These are phyloP conservation scores for Morone saxatilis DNA, from an alignment of 2,113 vertebrate species.

Conservation along the genomic window DNA sequence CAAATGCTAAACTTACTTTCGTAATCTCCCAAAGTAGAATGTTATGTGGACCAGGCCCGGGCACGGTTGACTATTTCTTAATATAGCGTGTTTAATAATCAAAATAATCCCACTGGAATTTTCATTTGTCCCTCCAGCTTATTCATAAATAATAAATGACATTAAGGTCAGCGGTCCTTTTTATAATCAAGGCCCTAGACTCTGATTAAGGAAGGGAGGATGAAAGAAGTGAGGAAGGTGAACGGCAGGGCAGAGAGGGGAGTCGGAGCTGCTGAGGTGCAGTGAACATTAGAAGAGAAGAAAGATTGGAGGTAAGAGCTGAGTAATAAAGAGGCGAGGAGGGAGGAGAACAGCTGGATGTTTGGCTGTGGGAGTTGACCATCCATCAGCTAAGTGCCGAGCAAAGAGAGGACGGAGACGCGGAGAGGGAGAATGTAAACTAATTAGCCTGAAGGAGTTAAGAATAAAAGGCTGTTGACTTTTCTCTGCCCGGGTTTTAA, in stretches of 20 bases:
- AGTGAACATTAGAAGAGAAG: slow-evolving; percentile 6
- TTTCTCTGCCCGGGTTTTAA: slow-evolving; percentile 25
- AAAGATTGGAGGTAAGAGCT: slow-evolving; percentile 22
- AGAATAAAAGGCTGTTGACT: slow-evolving; percentile 74
- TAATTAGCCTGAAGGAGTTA: slow-evolving; percentile 67
- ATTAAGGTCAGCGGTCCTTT: not conserved
- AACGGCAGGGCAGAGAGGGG: slow-evolving; percentile 21
- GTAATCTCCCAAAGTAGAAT: not conserved
- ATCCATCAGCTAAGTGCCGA: slow-evolving; percentile 54
- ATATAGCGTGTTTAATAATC: not conserved
- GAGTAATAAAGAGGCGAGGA: slow-evolving; percentile 44
- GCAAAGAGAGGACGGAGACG: slow-evolving; percentile 47
- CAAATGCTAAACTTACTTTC: not conserved
- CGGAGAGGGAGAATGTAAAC: slow-evolving; percentile 57
- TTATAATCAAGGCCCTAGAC: not conserved
- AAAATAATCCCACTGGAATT: not conserved
- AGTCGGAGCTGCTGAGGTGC: slow-evolving; percentile 5
- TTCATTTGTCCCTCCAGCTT: not conserved
- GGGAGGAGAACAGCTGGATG: slow-evolving; percentile 59
- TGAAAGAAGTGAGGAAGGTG: slow-evolving; percentile 31
- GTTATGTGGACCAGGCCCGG: not conserved
- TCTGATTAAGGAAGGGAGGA: slow-evolving; percentile 33
- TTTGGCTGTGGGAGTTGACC: slow-evolving; percentile 56
- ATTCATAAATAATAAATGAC: slow-evolving; percentile 2
- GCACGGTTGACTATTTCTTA: not conserved